Percentiles rank a stretch among this genome's conserved stretches.
Conservation (phyloP, 2,888 invertebrate species). For the Acanthopleura granulata region DNA sequence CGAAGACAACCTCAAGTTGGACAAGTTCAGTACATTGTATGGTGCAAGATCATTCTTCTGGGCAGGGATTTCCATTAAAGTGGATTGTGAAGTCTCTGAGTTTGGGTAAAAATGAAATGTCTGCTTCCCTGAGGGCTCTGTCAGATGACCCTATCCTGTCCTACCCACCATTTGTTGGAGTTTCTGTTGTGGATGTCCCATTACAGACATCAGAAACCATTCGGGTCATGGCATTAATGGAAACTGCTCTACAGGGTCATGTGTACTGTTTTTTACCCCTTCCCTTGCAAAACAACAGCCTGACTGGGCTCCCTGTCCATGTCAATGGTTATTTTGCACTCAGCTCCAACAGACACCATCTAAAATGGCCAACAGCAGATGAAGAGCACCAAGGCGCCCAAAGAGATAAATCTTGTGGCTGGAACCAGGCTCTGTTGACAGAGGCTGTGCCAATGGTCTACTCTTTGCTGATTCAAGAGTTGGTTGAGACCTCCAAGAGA, state of each 20-base stretch:
- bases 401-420: conserved; percentile 36
- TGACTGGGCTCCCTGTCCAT: conserved; percentile 49
- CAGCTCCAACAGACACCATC: conserved; percentile 44
- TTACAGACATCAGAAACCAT: conserved; percentile 28
- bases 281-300: conserved; percentile 36
- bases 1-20: neutral
- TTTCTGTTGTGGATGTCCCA: conserved; percentile 33
- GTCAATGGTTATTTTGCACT: conserved; percentile 47
- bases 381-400: conserved; percentile 31
- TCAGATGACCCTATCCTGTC: conserved; percentile 31
- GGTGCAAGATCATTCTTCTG: neutral
- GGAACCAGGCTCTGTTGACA: conserved; percentile 42
- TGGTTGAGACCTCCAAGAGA: neutral
- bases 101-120: conserved; percentile 34
- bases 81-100: conserved; percentile 43
- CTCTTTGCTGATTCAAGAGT: conserved; percentile 28
- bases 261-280: conserved; percentile 51
- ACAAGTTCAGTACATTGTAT: neutral
- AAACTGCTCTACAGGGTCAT: conserved; percentile 38
- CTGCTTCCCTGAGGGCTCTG: conserved; percentile 28
- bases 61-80: neutral
- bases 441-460: conserved; percentile 39
- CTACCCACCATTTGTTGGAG: conserved; percentile 48
- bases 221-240: neutral
- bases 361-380: conserved; percentile 48